Base-by-base conservation (phyloP, 2,113 vertebrate genomes). In the Melanocharis versteri region DNA sequence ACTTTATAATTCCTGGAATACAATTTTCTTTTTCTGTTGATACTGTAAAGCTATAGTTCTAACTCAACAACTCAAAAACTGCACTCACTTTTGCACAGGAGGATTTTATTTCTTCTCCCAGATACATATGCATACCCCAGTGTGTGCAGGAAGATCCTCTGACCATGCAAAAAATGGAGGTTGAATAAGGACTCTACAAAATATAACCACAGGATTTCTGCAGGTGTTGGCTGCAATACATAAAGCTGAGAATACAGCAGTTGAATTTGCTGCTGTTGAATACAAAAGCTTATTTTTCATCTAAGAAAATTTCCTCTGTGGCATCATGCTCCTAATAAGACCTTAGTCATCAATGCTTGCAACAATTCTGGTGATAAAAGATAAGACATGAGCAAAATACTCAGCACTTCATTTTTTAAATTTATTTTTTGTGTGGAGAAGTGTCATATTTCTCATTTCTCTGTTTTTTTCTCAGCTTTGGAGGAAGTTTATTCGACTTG, bases 401-500 rank as follows among this genome's bases (percentile, higher is more conserved):
- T 58, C 19, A 64, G 21, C 7, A 13, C 3, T 60, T 87, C 1
- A 28, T 7, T 33, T 79, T 37, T 7, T 2, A 2, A 10, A 7
- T 10, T 28, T 2, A 14, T 37, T 53, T 64, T 82, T 50, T 6
- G 17, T 4, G 16, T n/a, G 18, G 5, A n/a, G 12, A 64, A 56
- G 13, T 60, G 18, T 76, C 21, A 8, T 4, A 22, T 39, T 72
- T 65, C 28, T 87, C 13, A 30, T 83, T 66, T 78, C 31, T 78
- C 13, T 91, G 13, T 11, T 64, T 47, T 91, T 84, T 92, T 47
- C 86, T 64, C 94, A 99, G 99, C 98, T 99, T 81, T 98, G 99
- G 98, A 98, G 98, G 92, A 99, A 99, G 96, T 92, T 99, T 50
- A 97, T 98, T 40, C 98, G 99, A 24, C 90, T 98, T 15, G 98